Base-by-base conservation (phyloP, 2,888 invertebrate species). In the Meloe dianella region DNA sequence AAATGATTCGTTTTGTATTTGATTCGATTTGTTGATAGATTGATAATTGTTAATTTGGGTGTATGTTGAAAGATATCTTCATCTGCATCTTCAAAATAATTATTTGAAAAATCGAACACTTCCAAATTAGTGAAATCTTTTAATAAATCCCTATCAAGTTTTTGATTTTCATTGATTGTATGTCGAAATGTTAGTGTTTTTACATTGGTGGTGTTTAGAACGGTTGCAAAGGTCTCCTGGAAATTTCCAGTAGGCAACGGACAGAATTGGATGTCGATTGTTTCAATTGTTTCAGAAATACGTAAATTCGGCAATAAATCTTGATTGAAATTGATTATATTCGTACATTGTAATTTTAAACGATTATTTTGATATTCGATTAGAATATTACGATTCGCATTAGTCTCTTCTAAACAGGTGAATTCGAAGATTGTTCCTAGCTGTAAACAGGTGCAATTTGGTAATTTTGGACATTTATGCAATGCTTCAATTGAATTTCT, bases 41-140 rank as follows among this genome's bases (percentile, higher is more conserved):
- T 51, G 12, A 51, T 51, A 5, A 1, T 24, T 22, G 3, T 22
- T 10, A 51, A 12, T 24, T 41, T 10, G 38, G 60, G 32, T 56
- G 56, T 24, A 30, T 63, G 14, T 9, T 22, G 6, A 56, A 58
- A 61, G 17, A 32, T 17, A 20, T 61, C 24, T 9, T 61, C 57
- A 30, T 41, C 57, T 4, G 57, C 14, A 22, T 38, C 20, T 4
- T 9, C 1, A 9, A 30, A 22, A 5, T 27, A 8, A 14, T 47
- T 12, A 22, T 38, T 24, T 8, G 14, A 30, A 17, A 65, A n/a
- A 35, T 20, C 58, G 2, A 65, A 12, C 2, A 10, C n/a, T 58
- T 65, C 57, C 17, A 71, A 60, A 41, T 41, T 27, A 14, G 8
- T 12, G 14, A 65, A 56, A 30, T 61, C 57, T 1, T 57, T 58